Evolutionary conservation across 2,113 vertebrate species (phyloP).

Genomic region (Rousettus leschenaultii): DNA sequence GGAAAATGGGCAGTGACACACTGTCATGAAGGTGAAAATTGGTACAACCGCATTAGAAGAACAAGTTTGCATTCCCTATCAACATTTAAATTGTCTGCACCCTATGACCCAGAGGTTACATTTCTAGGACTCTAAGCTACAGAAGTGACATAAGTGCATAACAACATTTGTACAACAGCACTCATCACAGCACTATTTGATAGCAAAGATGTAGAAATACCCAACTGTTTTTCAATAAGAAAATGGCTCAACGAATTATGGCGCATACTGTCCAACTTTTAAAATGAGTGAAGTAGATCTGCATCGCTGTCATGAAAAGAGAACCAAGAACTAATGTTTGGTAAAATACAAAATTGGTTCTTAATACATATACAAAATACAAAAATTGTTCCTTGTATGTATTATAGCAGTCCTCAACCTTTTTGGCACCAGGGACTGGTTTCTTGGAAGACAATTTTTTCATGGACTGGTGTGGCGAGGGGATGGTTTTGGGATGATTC

Average conservation of each 20-base stretch:
- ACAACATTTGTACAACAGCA: not conserved
- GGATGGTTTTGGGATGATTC: no score
- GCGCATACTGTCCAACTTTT: not conserved
- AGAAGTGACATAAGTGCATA: not conserved
- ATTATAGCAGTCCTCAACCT: no score
- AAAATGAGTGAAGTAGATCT: not conserved
- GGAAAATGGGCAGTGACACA: not conserved
- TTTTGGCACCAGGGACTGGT: no score
- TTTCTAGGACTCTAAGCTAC: not conserved
- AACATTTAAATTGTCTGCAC: not conserved
- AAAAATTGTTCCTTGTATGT: not conserved
- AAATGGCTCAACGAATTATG: constrained; percentile 25
- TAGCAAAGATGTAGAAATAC: constrained; percentile 9
- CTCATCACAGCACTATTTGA: not conserved
- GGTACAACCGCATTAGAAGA: not conserved
- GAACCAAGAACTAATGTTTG: not conserved
- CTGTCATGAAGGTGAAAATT: no score
- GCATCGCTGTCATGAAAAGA: not conserved
- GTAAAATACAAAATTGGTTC: not conserved
- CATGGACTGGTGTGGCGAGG: no score
- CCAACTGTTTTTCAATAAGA: not conserved
- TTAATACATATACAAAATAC: no score
- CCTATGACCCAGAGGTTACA: not conserved
- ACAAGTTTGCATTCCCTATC: not conserved
- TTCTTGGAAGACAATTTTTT: no score